Evolutionary conservation across 2,113 vertebrate genomes (phyloP), one percentile per base, ranked within the genome.

Genomic region (Channa argus): DNA sequence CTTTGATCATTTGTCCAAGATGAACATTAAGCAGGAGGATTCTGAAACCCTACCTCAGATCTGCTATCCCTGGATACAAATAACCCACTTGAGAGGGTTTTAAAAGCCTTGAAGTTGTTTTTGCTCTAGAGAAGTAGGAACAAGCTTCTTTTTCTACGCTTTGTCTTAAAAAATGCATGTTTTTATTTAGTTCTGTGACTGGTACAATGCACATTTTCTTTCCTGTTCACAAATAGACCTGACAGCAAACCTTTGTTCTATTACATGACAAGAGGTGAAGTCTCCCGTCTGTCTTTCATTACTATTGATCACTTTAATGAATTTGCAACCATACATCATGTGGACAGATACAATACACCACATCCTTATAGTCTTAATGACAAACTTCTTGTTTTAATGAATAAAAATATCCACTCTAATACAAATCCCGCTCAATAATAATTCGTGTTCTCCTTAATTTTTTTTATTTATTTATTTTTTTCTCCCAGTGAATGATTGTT

Each of bases 401-500:
- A 12, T 46, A 4, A 24, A 24, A 24, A 24, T 3, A 12, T 46
- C 45, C 5, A 13, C 13, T 12, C 45, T 3, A 46, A 46, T 46
- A 3, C 11, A 13, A 10, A 5, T 8, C 12, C 45, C 11, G 4
- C 11, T 5, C 3, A 24, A 24, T 24, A 24, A 24, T 24, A 24
- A 24, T 24, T 24, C 1, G 24, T 24, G 24, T 24, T 24, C 24
- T 24, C 24, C n/a, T n/a, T n/a, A n/a, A n/a, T 24, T 24, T 24
- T 24, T 24, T 24, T 24, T 24, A 1, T 24, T 24, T 24, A 1
- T 24, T 24, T 24, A 1, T 24, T 24, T 24, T 24, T 24, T 1
- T 24, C 24, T 24, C 66, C 49, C 49, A 12, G 38, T 33, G 15
- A 53, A 56, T 5, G 11, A 14, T 59, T 67, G 55, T 80, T 74